A percentile compares a stretch with the other conserved stretches of the same genome.
These are phyloP conservation scores for Anguilla anguilla DNA, from an alignment of 2,797 vertebrate genomes.

Conservation along the genomic window DNA sequence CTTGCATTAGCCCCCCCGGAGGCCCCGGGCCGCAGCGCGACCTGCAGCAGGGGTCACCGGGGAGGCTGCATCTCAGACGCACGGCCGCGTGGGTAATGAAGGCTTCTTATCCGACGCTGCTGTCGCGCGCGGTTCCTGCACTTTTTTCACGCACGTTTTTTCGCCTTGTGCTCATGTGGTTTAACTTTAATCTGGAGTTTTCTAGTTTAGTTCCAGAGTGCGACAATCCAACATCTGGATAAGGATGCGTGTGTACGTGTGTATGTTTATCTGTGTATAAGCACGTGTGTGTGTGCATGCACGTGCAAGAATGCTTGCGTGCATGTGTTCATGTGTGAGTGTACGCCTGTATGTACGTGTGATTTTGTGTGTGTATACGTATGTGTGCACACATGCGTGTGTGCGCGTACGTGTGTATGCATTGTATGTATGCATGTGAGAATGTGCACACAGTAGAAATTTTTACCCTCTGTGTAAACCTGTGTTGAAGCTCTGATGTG, in stretches of 20 bases:
- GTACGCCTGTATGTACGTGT: neutral
- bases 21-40: neutral
- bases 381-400: neutral
- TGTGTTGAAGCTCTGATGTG: neutral
- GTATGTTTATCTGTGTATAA: neutral
- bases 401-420: too few relatives aligned
- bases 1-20: conserved; percentile 26
- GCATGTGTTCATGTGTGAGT: too few relatives aligned
- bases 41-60: neutral
- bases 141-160: neutral
- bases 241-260: neutral
- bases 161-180: neutral
- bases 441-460: too few relatives aligned
- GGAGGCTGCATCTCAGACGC: neutral
- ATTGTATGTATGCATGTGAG: neutral
- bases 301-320: too few relatives aligned
- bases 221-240: neutral
- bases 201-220: neutral
- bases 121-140: neutral
- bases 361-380: neutral
- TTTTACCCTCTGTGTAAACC: neutral
- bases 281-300: neutral
- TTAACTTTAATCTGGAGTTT: neutral
- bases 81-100: neutral
- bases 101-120: neutral